Base-by-base conservation (phyloP, 2,797 vertebrate genomes). In the Bufotes viridis region DNA sequence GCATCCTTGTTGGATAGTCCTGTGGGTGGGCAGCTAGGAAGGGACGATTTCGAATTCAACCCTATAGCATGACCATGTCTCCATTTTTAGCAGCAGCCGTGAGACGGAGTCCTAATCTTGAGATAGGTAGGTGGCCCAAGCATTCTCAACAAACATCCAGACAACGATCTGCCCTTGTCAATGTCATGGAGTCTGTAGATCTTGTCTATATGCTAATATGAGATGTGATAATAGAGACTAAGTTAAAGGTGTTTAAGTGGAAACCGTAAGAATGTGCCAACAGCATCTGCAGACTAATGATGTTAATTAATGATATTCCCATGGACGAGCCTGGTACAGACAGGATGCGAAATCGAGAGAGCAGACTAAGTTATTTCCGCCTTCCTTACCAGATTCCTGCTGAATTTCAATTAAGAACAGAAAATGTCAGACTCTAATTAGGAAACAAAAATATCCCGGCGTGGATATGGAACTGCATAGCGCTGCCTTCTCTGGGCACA, bases 211-310 rank as follows among this genome's bases (percentile, higher is more conserved):
- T 90, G 90, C 91, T 92, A 91, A 91, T 93, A 91, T 91, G 90
- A 90, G 92, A 91, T 85, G 89, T 42, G 89, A 92, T 89, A 91
- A 90, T 67, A 58, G 79, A 93, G 91, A 93, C 81, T 88, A 92
- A 92, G 89, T 86, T 90, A 92, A 92, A 92, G 87, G 86, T 91
- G 93, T 91, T 78, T 92, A 92, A 92, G 89, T 85, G 90, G 87
- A 92, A 92, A 91, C 87, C 86, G 63, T 87, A 90, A 92, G 91
- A 89, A 92, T 86, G 82, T 90, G 90, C 92, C 90, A 92, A 93
- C 91, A 92, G 84, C 86, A 89, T 82, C 91, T 90, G 91, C 93
- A 93, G 93, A 88, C 90, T 93, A 93, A 94, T 92, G 91, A 91
- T 87, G 88, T 87, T 92, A 94, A 94, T 93, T 94, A 93, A 91